Conservation (phyloP, 2,113 vertebrate genomes). For the Pelvicachromis taeniatus region DNA sequence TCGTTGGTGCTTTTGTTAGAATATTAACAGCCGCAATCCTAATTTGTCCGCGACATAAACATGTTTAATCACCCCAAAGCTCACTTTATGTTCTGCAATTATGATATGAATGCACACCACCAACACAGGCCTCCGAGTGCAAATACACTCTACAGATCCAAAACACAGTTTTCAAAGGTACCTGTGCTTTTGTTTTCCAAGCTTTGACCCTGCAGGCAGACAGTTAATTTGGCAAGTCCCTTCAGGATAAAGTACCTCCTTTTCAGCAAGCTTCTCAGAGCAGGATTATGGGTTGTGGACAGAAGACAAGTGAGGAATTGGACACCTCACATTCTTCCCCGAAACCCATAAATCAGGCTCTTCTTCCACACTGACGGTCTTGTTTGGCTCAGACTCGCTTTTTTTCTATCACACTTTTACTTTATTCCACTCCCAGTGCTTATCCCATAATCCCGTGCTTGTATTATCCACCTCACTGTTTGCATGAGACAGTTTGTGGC, state of each 20-base stretch:
- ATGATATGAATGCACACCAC: neutral
- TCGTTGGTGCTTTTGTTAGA: neutral
- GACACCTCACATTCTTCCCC: conserved; percentile 57
- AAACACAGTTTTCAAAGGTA: neutral
- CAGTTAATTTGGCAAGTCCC: neutral
- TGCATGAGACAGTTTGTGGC: conserved; percentile 13
- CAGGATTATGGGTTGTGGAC: conserved; percentile 32
- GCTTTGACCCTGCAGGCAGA: neutral
- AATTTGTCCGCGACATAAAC: neutral
- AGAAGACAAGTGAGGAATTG: conserved; percentile 58
- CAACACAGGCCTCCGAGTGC: neutral
- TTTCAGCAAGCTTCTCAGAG: neutral
- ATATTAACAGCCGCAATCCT: neutral
- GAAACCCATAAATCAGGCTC: conserved; percentile 51
- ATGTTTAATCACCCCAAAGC: neutral
- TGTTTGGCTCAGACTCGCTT: conserved; percentile 23
- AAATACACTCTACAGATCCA: neutral
- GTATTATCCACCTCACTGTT: conserved; percentile 21
- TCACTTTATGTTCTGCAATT: neutral
- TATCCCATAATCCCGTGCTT: conserved; percentile 42
- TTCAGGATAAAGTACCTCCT: conserved; percentile 2
- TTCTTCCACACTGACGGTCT: conserved; percentile 39
- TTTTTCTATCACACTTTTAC: conserved; percentile 31
- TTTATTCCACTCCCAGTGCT: conserved; percentile 32
- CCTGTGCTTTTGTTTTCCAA: neutral